A percentile compares a stretch with the other conserved stretches of the same genome.
phyloP scores from a whole-genome alignment of 2,797 vertebrate genomes.

The Bryconaethiops microstoma region DNA sequence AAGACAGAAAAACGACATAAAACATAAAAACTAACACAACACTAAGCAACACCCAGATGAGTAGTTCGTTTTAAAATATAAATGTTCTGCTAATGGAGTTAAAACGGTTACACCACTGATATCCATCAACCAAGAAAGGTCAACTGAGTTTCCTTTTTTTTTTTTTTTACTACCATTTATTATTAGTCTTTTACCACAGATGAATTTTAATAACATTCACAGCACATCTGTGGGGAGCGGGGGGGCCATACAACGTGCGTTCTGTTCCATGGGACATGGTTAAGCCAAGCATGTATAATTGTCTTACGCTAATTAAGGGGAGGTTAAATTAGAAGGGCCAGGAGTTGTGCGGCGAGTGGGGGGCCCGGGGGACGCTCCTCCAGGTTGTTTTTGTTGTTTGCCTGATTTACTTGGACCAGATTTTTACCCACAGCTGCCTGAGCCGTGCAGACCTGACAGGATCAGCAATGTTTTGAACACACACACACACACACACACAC shows the following conservation, averaged over 20 bases:
- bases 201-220: conserved; percentile 68
- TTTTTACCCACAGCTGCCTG: conserved; percentile 67
- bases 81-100: no score
- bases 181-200: conserved; percentile 55
- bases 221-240: conserved; percentile 58
- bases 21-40: no score
- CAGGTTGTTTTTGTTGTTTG: conserved; percentile 65
- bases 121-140: conserved; percentile 47
- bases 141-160: conserved; percentile 61
- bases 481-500: not conserved
- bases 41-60: no score
- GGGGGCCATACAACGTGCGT: conserved; percentile 57
- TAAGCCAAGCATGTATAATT: conserved; percentile 85
- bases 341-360: conserved; percentile 51
- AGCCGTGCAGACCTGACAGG: conserved; percentile 71
- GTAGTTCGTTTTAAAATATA: no score
- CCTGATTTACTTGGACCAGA: conserved; percentile 60
- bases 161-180: conserved; percentile 61
- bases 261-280: conserved; percentile 79
- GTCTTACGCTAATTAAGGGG: conserved; percentile 81
- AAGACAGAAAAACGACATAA: no score
- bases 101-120: no score
- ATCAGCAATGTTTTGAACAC: conserved; percentile 33
- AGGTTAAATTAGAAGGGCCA: conserved; percentile 62
- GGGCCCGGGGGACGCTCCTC: conserved; percentile 60